Base-by-base conservation (phyloP, 1,140 invertebrate species). In the Hestina assimilis region DNA sequence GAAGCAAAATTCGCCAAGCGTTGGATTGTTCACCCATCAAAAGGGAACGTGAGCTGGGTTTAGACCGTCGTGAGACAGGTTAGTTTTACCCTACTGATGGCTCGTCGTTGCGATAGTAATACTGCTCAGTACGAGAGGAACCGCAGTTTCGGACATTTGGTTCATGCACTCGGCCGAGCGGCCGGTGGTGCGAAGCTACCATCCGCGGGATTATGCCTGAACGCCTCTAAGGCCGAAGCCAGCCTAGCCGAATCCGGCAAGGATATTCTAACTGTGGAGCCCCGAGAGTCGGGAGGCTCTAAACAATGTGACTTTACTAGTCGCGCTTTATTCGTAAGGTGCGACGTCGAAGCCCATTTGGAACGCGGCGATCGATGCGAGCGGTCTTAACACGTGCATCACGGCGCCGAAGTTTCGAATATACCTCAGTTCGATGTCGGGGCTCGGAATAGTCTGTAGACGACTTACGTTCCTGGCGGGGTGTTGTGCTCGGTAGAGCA, bases 1-100 rank as follows among this genome's bases (percentile, higher is more conserved):
- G 92, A 94, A 94, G 92, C 93, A 93, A 92, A 93, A 94, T 93
- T 94, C 91, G 90, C 92, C 91, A 94, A 94, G 93, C 90, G 93
- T 94, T 91, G 92, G 93, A 94, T 94, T 95, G 92, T 93, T 93
- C 92, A 93, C 92, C 92, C 92, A 90, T 91, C 83, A 92, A 93
- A 90, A 93, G 92, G 92, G 92, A 89, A 89, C 87, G 83, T 93
- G 93, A 93, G 92, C 92, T 94, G 92, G 92, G 92, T 93, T 94
- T 94, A 93, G 92, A 94, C 92, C 92, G 91, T 93, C 92, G 92
- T 92, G 91, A 93, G 92, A 93, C 92, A 93, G 91, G 92, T 93
- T 92, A 93, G 92, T 93, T 93, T 93, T 93, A 93, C 91, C 92
- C 76, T 82, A 78, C 79, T 78, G 75, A 78, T 78, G 79, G 79